Evolutionary conservation across 2,888 invertebrate genomes (phyloP), one percentile per base, ranked within the genome.

Genomic region (Imbricaverruca yamaguchii): DNA sequence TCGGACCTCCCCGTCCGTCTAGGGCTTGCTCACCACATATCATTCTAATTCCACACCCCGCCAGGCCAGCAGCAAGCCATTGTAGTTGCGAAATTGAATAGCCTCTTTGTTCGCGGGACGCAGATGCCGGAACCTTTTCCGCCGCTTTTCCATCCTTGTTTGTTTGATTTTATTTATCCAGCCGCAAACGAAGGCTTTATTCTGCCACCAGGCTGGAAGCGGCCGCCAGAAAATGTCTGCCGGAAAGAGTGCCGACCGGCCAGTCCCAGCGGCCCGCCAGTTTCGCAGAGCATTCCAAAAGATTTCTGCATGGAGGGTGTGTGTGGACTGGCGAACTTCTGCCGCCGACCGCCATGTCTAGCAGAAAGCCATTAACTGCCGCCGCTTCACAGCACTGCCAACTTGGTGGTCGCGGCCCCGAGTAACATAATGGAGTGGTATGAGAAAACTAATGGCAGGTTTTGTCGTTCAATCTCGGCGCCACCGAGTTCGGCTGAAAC

Each of bases 141-240:
- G 53, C 12, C 55, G 74, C 53, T 18, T 74, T 55, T 74, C 74
- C 53, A 74, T 74, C 74, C 55, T 55, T 74, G 74, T 74, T 74
- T 74, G 74, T 74, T 74, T 74, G 74, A 74, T 74, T 74, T 55
- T 74, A 74, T 74, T 74, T 74, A 74, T 74, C 74, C 55, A 55
- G 55, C 74, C 74, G 55, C 74, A 74, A 74, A 74, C 74, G 74
- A 74, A 74, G 74, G 55, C 74, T 74, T 74, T 74, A 55, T 74
- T 55, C 74, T 74, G 53, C 69, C 69, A 69, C 69, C 69, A 69
- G 69, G 39, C 69, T 39, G 69, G 23, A 69, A 25, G 39, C 39
- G 39, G 69, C 13, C 15, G 69, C 13, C 69, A 15, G 69, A 69
- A 69, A 69, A 69, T 69, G 69, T 15, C 69, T 13, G 15, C 39